Conservation (phyloP, 2,888 invertebrate species). For the Sarcophaga variegata region DNA sequence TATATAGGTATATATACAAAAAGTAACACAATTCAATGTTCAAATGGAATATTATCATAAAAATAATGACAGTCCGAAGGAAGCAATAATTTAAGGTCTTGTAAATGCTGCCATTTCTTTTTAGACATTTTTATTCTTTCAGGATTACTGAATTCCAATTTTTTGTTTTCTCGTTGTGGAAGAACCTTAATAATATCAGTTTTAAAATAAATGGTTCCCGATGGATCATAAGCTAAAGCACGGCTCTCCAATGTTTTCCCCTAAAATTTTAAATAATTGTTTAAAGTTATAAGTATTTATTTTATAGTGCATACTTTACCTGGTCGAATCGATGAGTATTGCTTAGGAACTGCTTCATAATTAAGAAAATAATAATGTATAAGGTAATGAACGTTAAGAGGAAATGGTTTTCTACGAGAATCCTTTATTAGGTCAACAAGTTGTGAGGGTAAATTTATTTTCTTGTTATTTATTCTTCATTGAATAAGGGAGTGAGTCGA, state of each 20-base stretch:
- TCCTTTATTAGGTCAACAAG: slow-evolving; percentile 8
- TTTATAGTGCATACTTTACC: not conserved
- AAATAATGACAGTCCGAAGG: no score
- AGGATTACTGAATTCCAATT: no score
- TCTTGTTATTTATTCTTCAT: not conserved
- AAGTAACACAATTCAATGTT: no score
- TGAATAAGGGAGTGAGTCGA: no score
- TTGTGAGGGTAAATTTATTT: slow-evolving; percentile 10
- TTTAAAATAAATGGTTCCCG: no score
- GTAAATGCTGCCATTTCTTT: no score
- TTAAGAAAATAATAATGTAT: slow-evolving; percentile 16
- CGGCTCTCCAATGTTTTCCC: not conserved
- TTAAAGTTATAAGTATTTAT: not conserved
- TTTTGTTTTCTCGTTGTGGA: not conserved
- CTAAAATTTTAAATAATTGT: not conserved
- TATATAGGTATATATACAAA: no score
- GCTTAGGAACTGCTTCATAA: not conserved
- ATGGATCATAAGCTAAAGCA: slow-evolving; percentile 5
- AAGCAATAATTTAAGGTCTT: no score
- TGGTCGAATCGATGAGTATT: slow-evolving; percentile 11
- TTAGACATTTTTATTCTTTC: no score
- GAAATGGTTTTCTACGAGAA: slow-evolving; percentile 9
- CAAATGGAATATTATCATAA: no score
- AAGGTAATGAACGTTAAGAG: slow-evolving; percentile 12
- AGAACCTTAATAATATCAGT: no score